These are phyloP conservation scores for Reticulitermes lucifugus DNA, from an alignment of 2,888 invertebrate species.

Conservation along the genomic window DNA sequence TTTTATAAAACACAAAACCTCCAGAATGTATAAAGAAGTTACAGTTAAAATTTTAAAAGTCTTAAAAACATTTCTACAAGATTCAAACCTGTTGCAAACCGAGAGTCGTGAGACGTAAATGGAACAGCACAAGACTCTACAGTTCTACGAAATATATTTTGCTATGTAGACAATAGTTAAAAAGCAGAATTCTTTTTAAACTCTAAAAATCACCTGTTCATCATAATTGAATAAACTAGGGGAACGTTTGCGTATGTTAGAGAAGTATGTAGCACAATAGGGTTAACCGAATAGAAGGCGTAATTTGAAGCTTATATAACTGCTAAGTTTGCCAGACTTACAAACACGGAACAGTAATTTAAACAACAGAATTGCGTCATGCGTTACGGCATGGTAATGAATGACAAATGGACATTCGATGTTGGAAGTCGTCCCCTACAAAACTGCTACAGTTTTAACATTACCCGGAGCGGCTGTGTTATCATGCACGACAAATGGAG, in stretches of 20 bases:
- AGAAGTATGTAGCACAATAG: too few species aligned
- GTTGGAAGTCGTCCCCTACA: background rate
- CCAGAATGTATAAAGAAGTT: too few species aligned
- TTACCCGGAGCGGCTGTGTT: slow-evolving; percentile 5
- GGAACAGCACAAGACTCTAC: too few species aligned
- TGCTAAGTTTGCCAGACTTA: background rate
- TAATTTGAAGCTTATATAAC: background rate
- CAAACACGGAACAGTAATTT: background rate
- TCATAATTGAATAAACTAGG: background rate
- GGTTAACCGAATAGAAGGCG: background rate
- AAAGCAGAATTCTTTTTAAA: too few species aligned
- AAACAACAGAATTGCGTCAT: background rate
- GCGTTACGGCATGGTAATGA: background rate
- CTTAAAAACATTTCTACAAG: too few species aligned
- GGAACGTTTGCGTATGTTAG: too few species aligned
- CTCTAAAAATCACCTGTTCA: background rate
- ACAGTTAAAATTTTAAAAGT: too few species aligned
- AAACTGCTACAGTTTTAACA: background rate
- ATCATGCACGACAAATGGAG: background rate
- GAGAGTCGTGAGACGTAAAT: too few species aligned
- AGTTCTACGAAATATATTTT: too few species aligned
- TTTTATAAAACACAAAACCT: too few species aligned
- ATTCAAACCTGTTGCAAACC: too few species aligned
- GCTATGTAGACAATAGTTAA: too few species aligned
- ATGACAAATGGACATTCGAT: slow-evolving; percentile 11